These are phyloP conservation scores for Tangara arthus DNA, from an alignment of 2,797 vertebrate genomes.

Conservation along the genomic window DNA sequence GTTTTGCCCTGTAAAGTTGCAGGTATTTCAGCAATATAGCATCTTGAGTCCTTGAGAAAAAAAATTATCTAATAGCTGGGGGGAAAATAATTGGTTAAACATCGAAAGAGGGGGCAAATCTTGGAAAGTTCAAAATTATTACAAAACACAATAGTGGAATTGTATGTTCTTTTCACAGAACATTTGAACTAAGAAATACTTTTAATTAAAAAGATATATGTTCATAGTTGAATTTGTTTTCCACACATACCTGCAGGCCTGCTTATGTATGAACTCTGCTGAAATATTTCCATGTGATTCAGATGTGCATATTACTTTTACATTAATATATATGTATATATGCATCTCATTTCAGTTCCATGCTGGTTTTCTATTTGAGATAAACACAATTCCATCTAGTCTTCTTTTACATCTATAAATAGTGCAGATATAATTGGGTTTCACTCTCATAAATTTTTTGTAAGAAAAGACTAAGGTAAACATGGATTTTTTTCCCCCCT, in stretches of 20 bases:
- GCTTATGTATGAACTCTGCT: not conserved
- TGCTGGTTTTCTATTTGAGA: not conserved
- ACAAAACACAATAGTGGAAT: not conserved
- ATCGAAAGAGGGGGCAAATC: not conserved
- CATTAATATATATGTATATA: not conserved
- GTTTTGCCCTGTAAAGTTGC: not conserved
- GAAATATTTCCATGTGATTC: not conserved
- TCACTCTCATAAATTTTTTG: slow-evolving; percentile 25
- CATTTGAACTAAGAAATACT: not conserved
- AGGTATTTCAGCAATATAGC: not conserved
- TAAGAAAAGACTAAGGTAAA: slow-evolving; percentile 55
- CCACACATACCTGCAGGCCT: not conserved
- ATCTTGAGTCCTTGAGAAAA: not conserved
- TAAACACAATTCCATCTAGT: slow-evolving; percentile 5
- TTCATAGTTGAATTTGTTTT: not conserved
- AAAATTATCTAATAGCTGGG: not conserved
- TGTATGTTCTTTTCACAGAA: not conserved
- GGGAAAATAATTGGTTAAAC: not conserved
- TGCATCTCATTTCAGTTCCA: not conserved
- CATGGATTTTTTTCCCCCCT: not conserved
- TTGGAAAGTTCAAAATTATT: not conserved
- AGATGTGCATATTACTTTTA: not conserved
- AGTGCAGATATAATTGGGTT: not conserved
- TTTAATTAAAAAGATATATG: not conserved
- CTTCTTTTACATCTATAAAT: slow-evolving; percentile 47